Evolutionary conservation across 2,797 vertebrate genomes (phyloP).

Genomic region (Sorex maritimensis): DNA sequence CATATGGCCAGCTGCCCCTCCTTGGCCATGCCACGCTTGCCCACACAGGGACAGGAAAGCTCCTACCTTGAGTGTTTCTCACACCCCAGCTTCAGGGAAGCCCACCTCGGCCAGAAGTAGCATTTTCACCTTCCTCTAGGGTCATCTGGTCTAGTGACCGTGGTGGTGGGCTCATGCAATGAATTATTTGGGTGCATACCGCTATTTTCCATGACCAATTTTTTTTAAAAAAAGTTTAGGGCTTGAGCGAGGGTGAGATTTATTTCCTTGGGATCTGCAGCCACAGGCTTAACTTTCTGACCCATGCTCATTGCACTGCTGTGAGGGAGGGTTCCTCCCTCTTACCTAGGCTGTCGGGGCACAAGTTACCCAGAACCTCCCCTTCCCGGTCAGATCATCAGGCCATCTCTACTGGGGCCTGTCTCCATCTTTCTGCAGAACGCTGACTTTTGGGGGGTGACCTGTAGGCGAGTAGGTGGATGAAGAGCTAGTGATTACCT

Average conservation of each 20-base stretch:
- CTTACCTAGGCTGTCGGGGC: not conserved
- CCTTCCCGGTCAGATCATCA: not conserved
- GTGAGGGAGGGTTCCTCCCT: slow-evolving; percentile 43
- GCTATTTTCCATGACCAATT: too few relatives aligned
- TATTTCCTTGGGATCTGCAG: not conserved
- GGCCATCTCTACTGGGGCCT: not conserved
- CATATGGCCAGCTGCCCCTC: too few relatives aligned
- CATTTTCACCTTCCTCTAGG: too few relatives aligned
- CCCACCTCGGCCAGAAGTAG: too few relatives aligned
- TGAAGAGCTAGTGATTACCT: not conserved
- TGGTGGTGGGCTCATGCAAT: too few relatives aligned
- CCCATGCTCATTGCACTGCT: not conserved
- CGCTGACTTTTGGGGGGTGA: not conserved
- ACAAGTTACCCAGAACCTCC: not conserved
- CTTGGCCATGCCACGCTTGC: too few relatives aligned
- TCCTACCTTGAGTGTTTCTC: too few relatives aligned
- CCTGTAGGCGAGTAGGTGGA: slow-evolving; percentile 25
- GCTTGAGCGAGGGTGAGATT: slow-evolving; percentile 5
- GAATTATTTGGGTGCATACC: too few relatives aligned
- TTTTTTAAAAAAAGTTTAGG: not conserved
- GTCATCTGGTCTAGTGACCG: too few relatives aligned
- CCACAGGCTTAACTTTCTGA: not conserved
- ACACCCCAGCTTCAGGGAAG: too few relatives aligned
- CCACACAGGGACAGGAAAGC: too few relatives aligned
- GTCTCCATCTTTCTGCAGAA: slow-evolving; percentile 6